phyloP scores from a whole-genome alignment of 2,888 invertebrate genomes.

The Embidobia sp. region DNA sequence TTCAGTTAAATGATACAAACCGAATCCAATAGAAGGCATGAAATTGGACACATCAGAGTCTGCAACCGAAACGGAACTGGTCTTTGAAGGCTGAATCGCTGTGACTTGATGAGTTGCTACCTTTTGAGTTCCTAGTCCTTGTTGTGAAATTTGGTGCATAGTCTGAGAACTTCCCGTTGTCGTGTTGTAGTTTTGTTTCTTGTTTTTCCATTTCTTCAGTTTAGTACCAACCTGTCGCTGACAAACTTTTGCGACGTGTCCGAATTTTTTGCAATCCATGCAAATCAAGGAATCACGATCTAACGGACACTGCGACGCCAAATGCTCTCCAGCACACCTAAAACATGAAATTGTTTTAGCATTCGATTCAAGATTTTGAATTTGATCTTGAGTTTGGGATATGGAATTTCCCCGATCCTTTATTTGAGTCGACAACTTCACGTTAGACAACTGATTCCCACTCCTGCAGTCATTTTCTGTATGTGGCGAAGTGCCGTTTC shows the following conservation, averaged over 20 bases:
- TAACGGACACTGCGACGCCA: neutral
- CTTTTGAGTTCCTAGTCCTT: no score
- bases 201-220: neutral
- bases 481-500: no score
- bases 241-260: slow-evolving; percentile 5
- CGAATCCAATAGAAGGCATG: neutral
- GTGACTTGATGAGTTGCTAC: no score
- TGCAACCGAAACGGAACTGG: no score
- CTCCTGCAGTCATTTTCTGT: no score
- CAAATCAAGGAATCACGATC: neutral
- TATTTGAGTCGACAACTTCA: no score
- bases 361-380: neutral
- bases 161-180: neutral
- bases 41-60: neutral
- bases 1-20: neutral
- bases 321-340: neutral
- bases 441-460: no score
- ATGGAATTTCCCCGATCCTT: no score
- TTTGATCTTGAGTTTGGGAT: no score
- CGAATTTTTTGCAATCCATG: neutral
- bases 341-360: neutral
- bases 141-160: neutral
- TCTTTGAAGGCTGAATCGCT: no score
- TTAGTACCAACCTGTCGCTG: neutral
- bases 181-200: neutral